Percentiles rank a stretch among this genome's conserved stretches.
phyloP scores from a whole-genome alignment of 1,140 invertebrate genomes.

The Plutomurus gul region DNA sequence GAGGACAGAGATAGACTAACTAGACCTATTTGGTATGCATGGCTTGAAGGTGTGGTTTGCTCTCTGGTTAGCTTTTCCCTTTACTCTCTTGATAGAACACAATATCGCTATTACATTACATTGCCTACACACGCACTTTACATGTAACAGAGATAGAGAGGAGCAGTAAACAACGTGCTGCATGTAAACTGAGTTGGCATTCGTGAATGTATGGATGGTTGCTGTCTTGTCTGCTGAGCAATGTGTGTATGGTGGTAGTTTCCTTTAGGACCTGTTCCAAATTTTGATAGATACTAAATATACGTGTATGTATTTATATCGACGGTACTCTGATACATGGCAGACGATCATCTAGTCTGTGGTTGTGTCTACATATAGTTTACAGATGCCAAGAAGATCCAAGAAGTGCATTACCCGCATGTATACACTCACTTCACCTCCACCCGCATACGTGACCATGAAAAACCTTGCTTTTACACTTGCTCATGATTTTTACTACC shows the following conservation, averaged over 20 bases:
- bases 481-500: not conserved
- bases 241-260: no score
- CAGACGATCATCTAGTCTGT: not conserved
- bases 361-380: not conserved
- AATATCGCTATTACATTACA: not conserved
- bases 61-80: not conserved
- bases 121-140: not conserved
- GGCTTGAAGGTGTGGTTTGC: conserved; percentile 18
- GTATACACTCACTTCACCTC: not conserved
- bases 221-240: no score
- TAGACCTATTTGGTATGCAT: conserved; percentile 21
- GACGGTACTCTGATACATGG: no score
- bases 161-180: not conserved
- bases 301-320: no score
- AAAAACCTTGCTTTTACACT: not conserved
- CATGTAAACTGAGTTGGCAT: no score
- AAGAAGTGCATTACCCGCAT: not conserved
- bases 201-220: not conserved
- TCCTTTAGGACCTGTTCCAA: conserved; percentile 12
- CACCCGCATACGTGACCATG: not conserved
- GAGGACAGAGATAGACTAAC: not conserved
- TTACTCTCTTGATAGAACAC: not conserved
- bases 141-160: not conserved
- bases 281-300: conserved; percentile 13
- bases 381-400: not conserved